Evolutionary conservation across 1,140 invertebrate species (phyloP).

Genomic region (Trichonephila clavata): DNA sequence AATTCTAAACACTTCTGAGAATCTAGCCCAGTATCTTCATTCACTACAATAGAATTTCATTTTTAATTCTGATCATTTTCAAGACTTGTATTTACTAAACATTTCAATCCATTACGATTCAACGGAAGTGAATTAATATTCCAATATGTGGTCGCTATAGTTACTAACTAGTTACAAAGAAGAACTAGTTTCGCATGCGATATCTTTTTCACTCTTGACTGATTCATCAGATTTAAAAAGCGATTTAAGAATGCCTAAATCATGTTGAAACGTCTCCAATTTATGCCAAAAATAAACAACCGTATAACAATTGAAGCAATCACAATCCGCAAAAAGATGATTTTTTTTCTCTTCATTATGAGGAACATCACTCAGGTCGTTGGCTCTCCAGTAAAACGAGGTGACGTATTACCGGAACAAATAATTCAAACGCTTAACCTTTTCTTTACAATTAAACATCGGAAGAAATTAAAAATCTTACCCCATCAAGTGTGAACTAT

Average conservation of each 20-base stretch:
- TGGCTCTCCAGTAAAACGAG: conserved; percentile 58
- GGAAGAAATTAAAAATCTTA: conserved; percentile 73
- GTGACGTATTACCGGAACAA: conserved; percentile 72
- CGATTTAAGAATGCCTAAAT: not conserved
- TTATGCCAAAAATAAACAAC: conserved; percentile 34
- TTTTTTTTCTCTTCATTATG: not conserved
- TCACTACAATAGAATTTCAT: too few relatives aligned
- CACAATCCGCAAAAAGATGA: conserved; percentile 7
- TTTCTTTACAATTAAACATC: conserved; percentile 68
- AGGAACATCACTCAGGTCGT: conserved; percentile 58
- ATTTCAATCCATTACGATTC: too few relatives aligned
- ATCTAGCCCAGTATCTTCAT: too few relatives aligned
- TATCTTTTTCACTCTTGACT: not conserved
- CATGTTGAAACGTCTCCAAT: conserved; percentile 25
- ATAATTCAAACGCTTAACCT: conserved; percentile 70
- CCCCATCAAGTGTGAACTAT: conserved; percentile 71
- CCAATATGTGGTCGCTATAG: not conserved
- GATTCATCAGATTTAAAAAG: not conserved
- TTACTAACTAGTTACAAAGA: not conserved
- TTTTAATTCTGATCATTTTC: too few relatives aligned
- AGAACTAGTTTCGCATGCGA: not conserved
- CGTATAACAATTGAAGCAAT: conserved; percentile 21
- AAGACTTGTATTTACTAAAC: too few relatives aligned
- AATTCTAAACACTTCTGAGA: too few relatives aligned
- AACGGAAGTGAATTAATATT: not conserved